Evolutionary conservation across 2,113 vertebrate species (phyloP).

Genomic region (Prochilodus magdalenae): DNA sequence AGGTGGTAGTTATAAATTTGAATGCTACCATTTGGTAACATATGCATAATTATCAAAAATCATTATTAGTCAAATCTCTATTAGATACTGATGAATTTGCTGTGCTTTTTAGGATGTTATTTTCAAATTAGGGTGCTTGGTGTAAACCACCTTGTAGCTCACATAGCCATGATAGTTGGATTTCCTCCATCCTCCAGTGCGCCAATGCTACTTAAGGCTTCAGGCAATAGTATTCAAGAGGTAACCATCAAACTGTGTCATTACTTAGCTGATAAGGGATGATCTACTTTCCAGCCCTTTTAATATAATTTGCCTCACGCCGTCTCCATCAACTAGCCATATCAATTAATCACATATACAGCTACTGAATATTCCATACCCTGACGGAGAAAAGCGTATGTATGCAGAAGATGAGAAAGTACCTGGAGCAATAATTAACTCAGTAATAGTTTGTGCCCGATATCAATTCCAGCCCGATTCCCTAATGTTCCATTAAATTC

Average conservation of each 20-base stretch:
- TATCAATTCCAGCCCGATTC: conserved; percentile 60
- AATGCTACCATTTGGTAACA: no score
- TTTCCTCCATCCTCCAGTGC: not conserved
- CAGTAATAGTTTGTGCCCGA: conserved; percentile 58
- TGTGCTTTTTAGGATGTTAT: no score
- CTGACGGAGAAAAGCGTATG: conserved; percentile 51
- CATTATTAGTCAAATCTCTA: no score
- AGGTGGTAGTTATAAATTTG: no score
- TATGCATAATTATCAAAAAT: no score
- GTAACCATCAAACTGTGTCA: conserved; percentile 39
- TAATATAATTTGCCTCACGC: conserved; percentile 40
- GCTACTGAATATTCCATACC: conserved; percentile 42
- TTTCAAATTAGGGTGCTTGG: no score
- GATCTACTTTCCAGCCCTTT: conserved; percentile 43
- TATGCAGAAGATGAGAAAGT: conserved; percentile 49
- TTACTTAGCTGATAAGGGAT: conserved; percentile 41
- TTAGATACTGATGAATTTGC: no score
- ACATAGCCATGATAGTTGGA: not conserved
- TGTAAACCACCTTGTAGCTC: not conserved
- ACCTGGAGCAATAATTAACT: conserved; percentile 63
- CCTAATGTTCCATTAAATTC: conserved; percentile 61
- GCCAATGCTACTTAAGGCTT: not conserved
- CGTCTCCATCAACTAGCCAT: conserved; percentile 50
- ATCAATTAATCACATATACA: conserved; percentile 54
- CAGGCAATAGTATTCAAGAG: conserved; percentile 30